Evolutionary conservation across 2,113 vertebrate species (phyloP).

Genomic region (Dascyllus trimaculatus): DNA sequence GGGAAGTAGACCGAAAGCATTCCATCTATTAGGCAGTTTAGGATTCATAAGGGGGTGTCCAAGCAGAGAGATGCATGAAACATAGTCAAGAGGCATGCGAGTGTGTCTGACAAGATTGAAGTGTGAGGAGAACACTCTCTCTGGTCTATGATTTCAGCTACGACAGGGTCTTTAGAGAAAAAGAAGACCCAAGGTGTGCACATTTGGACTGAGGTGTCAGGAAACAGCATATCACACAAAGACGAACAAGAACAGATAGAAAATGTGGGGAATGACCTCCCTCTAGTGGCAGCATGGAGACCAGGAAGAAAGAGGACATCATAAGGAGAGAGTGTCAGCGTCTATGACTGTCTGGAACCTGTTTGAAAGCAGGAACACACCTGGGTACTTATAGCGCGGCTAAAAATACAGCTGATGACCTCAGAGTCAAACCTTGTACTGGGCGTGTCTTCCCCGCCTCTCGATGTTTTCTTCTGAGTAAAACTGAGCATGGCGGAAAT

Average conservation of each 20-base stretch:
- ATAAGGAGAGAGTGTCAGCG: neutral
- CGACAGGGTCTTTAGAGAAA: neutral
- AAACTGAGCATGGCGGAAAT: neutral
- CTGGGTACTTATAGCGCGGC: constrained; percentile 66
- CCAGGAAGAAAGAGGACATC: neutral
- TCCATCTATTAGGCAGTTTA: neutral
- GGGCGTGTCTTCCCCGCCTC: constrained; percentile 26
- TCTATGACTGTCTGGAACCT: neutral
- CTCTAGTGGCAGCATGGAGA: constrained; percentile 66
- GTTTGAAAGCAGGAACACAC: constrained; percentile 46
- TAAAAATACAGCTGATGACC: constrained; percentile 72
- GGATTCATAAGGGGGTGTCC: neutral
- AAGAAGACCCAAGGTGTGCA: neutral
- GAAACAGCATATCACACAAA: constrained; percentile 58
- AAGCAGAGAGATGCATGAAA: neutral
- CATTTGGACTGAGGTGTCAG: constrained; percentile 15
- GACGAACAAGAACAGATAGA: constrained; percentile 15
- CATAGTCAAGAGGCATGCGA: no score
- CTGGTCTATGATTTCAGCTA: neutral
- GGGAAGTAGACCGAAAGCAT: no score
- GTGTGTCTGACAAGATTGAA: no score
- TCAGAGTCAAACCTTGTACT: neutral
- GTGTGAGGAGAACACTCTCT: neutral
- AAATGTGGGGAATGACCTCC: constrained; percentile 59
- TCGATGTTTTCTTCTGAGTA: neutral